These are phyloP conservation scores for Tribolium madens DNA, from an alignment of 1,140 invertebrate species.

Conservation along the genomic window DNA sequence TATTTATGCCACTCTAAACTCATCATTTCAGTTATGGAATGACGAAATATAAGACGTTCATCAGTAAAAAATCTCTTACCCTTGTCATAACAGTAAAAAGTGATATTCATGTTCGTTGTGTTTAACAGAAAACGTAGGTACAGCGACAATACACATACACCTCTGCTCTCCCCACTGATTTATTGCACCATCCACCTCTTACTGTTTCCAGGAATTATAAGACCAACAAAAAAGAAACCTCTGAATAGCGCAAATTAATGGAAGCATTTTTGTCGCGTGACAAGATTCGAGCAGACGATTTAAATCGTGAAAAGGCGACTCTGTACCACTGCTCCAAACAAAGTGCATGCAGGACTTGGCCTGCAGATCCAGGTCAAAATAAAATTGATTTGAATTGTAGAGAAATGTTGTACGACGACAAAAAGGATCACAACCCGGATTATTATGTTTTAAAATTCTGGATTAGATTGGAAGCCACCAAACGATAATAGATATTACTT, in stretches of 20 bases:
- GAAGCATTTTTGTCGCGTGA: constrained; percentile 15
- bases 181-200: constrained; percentile 1
- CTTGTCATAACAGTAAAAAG: background rate
- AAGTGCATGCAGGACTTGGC: too few species aligned
- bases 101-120: constrained; percentile 11
- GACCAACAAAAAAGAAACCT: background rate
- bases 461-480: too few species aligned
- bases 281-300: constrained; percentile 18
- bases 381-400: too few species aligned
- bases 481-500: too few species aligned
- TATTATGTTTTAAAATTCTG: too few species aligned
- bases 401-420: too few species aligned
- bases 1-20: background rate
- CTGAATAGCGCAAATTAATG: constrained; percentile 17
- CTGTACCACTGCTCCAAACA: background rate
- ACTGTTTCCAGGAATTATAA: constrained; percentile 12
- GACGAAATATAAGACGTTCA: background rate
- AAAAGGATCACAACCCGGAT: too few species aligned
- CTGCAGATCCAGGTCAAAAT: background rate
- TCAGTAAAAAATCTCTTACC: background rate
- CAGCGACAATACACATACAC: background rate
- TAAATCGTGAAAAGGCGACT: constrained; percentile 11
- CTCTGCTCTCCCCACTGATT: background rate
- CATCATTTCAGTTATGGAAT: background rate
- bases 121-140: background rate